Evolutionary conservation across 2,797 vertebrate species (phyloP), one percentile per base, ranked within the genome.

Genomic region (Ammospiza maritima): DNA sequence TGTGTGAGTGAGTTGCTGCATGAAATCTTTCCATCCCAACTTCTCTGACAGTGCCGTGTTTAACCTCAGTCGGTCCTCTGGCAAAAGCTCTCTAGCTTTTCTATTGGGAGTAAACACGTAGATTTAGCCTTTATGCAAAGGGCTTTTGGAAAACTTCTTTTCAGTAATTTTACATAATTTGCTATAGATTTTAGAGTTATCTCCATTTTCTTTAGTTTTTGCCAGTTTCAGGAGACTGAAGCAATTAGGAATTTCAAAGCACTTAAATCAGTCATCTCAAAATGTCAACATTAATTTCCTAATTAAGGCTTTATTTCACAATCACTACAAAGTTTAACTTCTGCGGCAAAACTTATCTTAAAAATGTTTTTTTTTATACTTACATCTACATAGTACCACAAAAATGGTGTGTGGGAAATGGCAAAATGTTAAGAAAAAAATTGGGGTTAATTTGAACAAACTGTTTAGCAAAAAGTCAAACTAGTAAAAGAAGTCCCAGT

Each of bases 111-210:
- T 15, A 65, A 79, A 65, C 18, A 42, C 38, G 8, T n/a, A 54
- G 20, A 19, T 82, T 76, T 76, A 54, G 4, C 26, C 6, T 42
- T 72, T 13, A 27, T 29, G 17, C 7, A 56, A 86, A 80, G 2
- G 1, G 1, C 6, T 4, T n/a, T 73, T 61, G 10, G 13, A 29
- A 58, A 77, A 40, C 3, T 47, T 47, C 6, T 58, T 72, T 27
- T 60, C 19, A n/a, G 13, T 32, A 6, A 4, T 56, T 81, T 71
- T 56, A 54, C 1, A 30, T 40, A 14, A 2, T 84, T 67, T 79
- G 8, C 11, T 9, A 51, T 45, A 1, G 27, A 1, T 48, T 87
- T 60, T 7, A 19, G 20, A 38, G 0, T 1, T 38, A 62, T 62
- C 44, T 79, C 30, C 1, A 32, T 44, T 89, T 86, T 11, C 34